These are phyloP conservation scores for Erebia ligea DNA, from an alignment of 2,888 invertebrate genomes.

Conservation along the genomic window DNA sequence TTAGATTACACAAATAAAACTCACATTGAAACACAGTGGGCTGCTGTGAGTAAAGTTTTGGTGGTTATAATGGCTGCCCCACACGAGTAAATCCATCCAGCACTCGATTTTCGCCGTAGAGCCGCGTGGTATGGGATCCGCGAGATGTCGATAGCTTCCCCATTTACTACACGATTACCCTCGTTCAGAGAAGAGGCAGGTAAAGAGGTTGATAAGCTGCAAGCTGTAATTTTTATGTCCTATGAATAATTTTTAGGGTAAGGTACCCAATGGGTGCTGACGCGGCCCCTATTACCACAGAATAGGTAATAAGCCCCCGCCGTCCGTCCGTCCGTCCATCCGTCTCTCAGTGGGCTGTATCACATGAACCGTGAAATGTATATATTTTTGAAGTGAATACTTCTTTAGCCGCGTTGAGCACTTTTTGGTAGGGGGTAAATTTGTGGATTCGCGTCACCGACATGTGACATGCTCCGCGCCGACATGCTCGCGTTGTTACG, in stretches of 20 bases:
- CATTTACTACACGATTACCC: slow-evolving; percentile 70
- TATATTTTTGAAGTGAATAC: too few species aligned
- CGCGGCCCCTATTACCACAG: too few species aligned
- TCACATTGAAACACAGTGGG: slow-evolving; percentile 67
- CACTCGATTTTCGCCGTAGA: slow-evolving; percentile 50
- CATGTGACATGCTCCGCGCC: too few species aligned
- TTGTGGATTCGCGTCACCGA: too few species aligned
- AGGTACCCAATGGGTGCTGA: too few species aligned
- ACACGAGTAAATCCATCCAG: slow-evolving; percentile 67
- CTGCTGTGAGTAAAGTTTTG: slow-evolving; percentile 66
- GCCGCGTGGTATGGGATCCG: slow-evolving; percentile 73
- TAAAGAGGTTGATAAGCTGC: slow-evolving; percentile 9
- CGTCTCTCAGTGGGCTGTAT: too few species aligned
- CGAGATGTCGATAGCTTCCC: slow-evolving; percentile 66
- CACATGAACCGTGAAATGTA: too few species aligned
- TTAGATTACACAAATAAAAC: slow-evolving; percentile 36
- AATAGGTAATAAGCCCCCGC: too few species aligned
- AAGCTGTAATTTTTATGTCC: slow-evolving; percentile 15
- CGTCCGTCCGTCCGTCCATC: too few species aligned
- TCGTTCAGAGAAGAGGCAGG: slow-evolving; percentile 35
- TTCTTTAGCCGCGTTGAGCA: too few species aligned
- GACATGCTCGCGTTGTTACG: too few species aligned
- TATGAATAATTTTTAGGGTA: neutral
- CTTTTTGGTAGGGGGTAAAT: too few species aligned
- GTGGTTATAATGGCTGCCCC: slow-evolving; percentile 65